Evolutionary conservation across 1,140 invertebrate genomes (phyloP).

Genomic region (Polyergus mexicanus): DNA sequence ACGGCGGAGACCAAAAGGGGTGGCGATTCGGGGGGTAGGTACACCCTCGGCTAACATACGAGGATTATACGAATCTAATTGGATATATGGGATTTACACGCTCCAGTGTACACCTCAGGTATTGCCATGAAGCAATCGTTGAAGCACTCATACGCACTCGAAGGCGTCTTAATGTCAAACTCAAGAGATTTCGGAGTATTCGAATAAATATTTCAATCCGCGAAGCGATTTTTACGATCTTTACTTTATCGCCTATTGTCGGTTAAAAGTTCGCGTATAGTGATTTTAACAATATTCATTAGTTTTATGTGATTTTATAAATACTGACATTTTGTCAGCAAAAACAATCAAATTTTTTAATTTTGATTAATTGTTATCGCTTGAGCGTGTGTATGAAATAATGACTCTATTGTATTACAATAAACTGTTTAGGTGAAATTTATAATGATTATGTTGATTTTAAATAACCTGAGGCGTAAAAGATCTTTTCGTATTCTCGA

Average conservation of each 20-base stretch:
- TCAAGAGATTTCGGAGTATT: constrained; percentile 31
- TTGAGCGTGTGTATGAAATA: neutral
- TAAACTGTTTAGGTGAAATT: neutral
- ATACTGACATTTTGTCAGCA: neutral
- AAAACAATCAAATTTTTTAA: neutral
- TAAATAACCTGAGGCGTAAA: neutral
- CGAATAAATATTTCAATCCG: neutral
- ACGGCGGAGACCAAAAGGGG: constrained; percentile 64
- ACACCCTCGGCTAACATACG: constrained; percentile 78
- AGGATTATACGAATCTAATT: constrained; percentile 86
- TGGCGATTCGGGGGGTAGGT: constrained; percentile 65
- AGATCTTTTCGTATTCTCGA: neutral
- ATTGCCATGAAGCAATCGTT: constrained; percentile 70
- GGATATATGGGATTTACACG: constrained; percentile 84
- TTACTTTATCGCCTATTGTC: neutral
- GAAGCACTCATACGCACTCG: constrained; percentile 63
- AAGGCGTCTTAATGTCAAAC: constrained; percentile 53
- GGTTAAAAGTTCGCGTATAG: neutral
- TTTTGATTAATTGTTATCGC: neutral
- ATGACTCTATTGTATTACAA: neutral
- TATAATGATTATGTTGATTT: neutral
- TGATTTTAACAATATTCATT: neutral
- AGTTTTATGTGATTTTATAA: neutral
- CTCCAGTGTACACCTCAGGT: constrained; percentile 70
- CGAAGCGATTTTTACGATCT: neutral